Evolutionary conservation across 1,140 invertebrate species (phyloP).

Genomic region (Bathynomus jamesi): DNA sequence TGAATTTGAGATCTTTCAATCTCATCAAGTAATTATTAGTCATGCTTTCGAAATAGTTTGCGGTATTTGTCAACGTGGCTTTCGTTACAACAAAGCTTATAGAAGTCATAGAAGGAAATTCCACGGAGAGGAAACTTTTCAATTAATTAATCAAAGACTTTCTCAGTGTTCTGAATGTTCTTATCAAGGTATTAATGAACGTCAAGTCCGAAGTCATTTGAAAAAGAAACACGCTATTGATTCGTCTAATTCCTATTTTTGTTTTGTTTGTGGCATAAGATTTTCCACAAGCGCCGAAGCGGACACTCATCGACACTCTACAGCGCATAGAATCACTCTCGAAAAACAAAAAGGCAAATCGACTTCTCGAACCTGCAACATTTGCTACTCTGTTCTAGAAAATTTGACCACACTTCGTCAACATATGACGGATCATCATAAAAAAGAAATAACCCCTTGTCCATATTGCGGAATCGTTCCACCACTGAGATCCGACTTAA

Average conservation of each 20-base stretch:
- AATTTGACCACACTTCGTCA: not conserved
- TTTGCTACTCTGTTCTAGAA: not conserved
- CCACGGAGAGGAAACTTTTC: not conserved
- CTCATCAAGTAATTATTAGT: not conserved
- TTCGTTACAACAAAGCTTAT: slow-evolving; percentile 3
- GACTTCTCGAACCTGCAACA: slow-evolving; percentile 1
- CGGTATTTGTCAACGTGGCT: not conserved
- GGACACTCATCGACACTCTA: slow-evolving; percentile 7
- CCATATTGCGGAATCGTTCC: slow-evolving; percentile 3
- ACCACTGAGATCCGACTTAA: not conserved
- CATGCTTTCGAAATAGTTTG: not conserved
- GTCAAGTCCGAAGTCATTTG: slow-evolving; percentile 1
- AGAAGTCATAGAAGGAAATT: not conserved
- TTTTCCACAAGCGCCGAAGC: slow-evolving; percentile 6
- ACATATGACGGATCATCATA: slow-evolving; percentile 1
- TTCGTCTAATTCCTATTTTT: not conserved
- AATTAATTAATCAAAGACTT: not conserved
- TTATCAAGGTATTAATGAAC: not conserved
- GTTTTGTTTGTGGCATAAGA: slow-evolving; percentile 12
- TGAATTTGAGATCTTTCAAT: not conserved
- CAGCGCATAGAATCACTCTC: slow-evolving; percentile 2
- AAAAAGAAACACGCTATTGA: not conserved
- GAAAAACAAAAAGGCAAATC: slow-evolving; percentile 4
- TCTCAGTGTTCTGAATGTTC: not conserved
- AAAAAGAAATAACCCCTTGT: slow-evolving; percentile 5